Percentiles rank a stretch among this genome's conserved stretches.
Evolutionary conservation across 2,113 vertebrate genomes (phyloP).

Genomic region (Apteryx owenii): DNA sequence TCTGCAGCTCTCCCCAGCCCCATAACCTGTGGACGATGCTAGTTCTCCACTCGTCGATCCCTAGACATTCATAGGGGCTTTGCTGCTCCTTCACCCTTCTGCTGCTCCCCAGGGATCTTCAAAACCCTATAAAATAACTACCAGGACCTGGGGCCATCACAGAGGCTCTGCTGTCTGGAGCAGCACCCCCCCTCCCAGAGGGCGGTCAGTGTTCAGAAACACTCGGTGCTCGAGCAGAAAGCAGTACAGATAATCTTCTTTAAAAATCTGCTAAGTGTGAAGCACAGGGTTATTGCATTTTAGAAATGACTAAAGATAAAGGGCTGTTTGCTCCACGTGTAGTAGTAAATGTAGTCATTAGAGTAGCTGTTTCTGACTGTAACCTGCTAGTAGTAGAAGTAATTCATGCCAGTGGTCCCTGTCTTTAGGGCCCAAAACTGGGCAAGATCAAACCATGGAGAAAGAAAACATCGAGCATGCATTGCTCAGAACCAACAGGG

Average conservation of each 20-base stretch:
- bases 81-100: neutral
- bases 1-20: neutral
- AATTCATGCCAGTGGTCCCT: neutral
- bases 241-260: neutral
- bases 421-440: neutral
- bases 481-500: neutral
- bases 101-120: neutral
- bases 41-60: accelerated
- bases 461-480: neutral
- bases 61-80: accelerated
- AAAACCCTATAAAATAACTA: neutral
- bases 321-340: too few relatives aligned
- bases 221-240: neutral
- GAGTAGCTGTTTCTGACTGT: neutral
- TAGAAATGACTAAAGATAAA: neutral
- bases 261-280: neutral
- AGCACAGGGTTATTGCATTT: neutral
- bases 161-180: neutral
- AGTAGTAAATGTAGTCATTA: neutral
- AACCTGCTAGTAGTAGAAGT: neutral
- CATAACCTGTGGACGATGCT: neutral
- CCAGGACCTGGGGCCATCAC: neutral
- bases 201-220: neutral
- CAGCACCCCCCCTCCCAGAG: neutral
- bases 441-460: neutral